phyloP scores from a whole-genome alignment of 2,113 vertebrate species.

The Saimiri boliviensis region DNA sequence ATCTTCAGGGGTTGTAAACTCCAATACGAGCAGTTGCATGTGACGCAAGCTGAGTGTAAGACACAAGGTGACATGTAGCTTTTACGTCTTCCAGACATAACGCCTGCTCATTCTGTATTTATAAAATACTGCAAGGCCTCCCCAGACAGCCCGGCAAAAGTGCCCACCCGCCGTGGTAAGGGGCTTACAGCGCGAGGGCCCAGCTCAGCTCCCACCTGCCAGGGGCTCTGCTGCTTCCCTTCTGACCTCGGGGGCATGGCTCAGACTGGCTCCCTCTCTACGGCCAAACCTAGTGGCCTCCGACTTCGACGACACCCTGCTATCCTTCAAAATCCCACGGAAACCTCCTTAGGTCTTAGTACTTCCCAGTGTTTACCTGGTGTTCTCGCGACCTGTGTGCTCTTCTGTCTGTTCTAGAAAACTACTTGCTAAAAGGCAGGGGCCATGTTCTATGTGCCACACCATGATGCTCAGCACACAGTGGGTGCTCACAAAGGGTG shows the following conservation, averaged over 20 bases:
- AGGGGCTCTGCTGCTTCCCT: no score
- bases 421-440: neutral
- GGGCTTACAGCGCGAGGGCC: neutral
- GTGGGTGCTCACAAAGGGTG: no score
- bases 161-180: accelerated
- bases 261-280: neutral
- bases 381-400: no score
- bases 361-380: no score
- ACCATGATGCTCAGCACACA: neutral
- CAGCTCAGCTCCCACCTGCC: neutral
- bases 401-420: neutral
- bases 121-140: accelerated
- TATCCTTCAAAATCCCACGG: neutral
- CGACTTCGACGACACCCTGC: neutral
- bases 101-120: neutral
- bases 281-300: neutral
- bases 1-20: neutral
- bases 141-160: neutral
- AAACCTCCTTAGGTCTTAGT: no score
- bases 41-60: neutral
- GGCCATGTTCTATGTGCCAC: neutral
- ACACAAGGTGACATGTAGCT: neutral
- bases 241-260: neutral
- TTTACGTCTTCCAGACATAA: neutral
- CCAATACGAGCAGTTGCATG: neutral